Percentiles rank a stretch among this genome's conserved stretches.
These are phyloP conservation scores for Psophia crepitans DNA, from an alignment of 2,113 vertebrate genomes.

Conservation along the genomic window DNA sequence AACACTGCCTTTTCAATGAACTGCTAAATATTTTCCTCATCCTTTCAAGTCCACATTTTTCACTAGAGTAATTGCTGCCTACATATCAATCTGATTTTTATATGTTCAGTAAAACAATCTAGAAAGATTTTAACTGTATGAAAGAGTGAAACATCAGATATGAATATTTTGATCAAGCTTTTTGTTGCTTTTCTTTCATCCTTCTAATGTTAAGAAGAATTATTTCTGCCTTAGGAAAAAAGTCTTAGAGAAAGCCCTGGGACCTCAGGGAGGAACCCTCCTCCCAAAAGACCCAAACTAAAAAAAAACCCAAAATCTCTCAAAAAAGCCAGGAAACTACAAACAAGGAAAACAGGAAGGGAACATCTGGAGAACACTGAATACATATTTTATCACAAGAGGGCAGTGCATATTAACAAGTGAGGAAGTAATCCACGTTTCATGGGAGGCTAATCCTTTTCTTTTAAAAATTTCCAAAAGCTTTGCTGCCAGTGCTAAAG, in stretches of 20 bases:
- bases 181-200: background rate
- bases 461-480: background rate
- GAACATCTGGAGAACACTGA: background rate
- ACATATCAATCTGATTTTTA: background rate
- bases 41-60: background rate
- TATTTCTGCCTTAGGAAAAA: background rate
- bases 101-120: background rate
- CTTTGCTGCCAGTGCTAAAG: background rate
- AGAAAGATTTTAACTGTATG: background rate
- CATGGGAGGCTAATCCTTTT: background rate
- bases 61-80: background rate
- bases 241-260: background rate
- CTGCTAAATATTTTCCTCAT: background rate
- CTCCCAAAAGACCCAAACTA: too few species aligned
- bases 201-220: background rate
- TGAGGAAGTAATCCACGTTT: background rate
- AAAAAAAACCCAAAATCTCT: too few species aligned
- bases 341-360: background rate
- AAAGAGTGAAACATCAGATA: background rate
- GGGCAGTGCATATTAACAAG: conserved; percentile 45
- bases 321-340: background rate
- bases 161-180: background rate
- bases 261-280: background rate
- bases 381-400: conserved; percentile 27
- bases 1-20: background rate